Evolutionary conservation across 2,797 vertebrate genomes (phyloP).

Genomic region (Lithobates sylvaticus): DNA sequence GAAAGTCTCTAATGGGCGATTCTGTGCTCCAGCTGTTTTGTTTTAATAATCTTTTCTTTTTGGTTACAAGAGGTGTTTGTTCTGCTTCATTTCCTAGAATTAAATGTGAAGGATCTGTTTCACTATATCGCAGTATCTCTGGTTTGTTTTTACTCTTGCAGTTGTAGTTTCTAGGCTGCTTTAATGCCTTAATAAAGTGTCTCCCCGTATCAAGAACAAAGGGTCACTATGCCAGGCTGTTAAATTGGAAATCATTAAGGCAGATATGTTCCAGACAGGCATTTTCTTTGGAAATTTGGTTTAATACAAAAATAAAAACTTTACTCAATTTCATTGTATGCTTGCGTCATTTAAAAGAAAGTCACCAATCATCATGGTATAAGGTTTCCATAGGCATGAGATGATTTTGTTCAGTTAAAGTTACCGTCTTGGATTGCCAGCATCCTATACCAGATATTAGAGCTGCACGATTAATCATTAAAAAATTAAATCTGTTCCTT

Average conservation of each 20-base stretch:
- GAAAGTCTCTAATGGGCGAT: neutral
- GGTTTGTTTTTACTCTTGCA: neutral
- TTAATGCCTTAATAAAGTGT: neutral
- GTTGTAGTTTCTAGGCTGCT: neutral
- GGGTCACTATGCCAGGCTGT: neutral
- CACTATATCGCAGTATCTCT: neutral
- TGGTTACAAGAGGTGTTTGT: neutral
- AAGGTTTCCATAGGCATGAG: no score
- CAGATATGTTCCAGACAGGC: neutral
- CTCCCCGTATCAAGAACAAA: neutral
- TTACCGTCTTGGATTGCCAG: no score
- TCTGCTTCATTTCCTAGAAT: slow-evolving; percentile 9
- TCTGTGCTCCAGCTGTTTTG: neutral
- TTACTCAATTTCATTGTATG: no score
- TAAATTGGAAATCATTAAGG: neutral
- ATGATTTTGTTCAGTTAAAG: no score
- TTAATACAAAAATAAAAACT: no score
- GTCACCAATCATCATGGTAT: no score
- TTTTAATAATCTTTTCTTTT: slow-evolving; percentile 6
- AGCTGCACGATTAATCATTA: no score
- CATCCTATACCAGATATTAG: no score
- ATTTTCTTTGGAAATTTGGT: no score
- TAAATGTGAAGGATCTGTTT: slow-evolving; percentile 6
- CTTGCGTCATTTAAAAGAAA: no score
- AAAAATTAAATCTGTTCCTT: no score